A percentile compares a stretch with the other conserved stretches of the same genome.
Conservation (phyloP, 2,888 invertebrate genomes). For the Orthosia gothica region DNA sequence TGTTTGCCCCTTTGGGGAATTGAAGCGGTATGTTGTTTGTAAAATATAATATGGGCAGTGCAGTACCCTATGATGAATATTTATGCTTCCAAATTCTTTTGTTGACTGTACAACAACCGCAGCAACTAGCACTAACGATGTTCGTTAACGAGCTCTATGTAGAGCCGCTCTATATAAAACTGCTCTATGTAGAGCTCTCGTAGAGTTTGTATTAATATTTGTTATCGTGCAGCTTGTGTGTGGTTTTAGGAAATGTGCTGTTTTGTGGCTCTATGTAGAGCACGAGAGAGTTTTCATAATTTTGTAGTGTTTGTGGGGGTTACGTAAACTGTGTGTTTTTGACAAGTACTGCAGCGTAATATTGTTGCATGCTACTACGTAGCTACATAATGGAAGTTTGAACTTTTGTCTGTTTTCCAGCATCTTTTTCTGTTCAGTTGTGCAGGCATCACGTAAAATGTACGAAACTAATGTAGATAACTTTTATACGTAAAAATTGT, state of each 20-base stretch:
- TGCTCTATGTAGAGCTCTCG: constrained; percentile 14
- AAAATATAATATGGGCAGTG: too few species aligned
- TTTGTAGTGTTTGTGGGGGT: constrained; percentile 1
- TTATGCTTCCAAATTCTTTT: constrained; percentile 18
- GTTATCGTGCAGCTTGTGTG: constrained; percentile 16
- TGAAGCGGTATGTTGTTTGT: too few species aligned
- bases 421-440: too few species aligned
- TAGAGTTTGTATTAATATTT: constrained; percentile 31
- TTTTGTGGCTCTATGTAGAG: constrained; percentile 7
- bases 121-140: constrained; percentile 44
- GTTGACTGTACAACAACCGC: constrained; percentile 24
- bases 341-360: background rate
- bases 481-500: too few species aligned
- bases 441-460: too few species aligned
- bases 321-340: constrained; percentile 8
- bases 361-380: too few species aligned
- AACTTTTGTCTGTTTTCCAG: too few species aligned
- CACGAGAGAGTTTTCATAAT: constrained; percentile 12
- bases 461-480: too few species aligned
- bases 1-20: too few species aligned
- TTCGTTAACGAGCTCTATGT: constrained; percentile 40
- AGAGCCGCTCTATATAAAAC: constrained; percentile 11
- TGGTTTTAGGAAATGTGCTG: constrained; percentile 18
- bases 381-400: too few species aligned
- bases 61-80: background rate